Conservation (phyloP, 1,140 invertebrate genomes). For the Parapsyche elsis region DNA sequence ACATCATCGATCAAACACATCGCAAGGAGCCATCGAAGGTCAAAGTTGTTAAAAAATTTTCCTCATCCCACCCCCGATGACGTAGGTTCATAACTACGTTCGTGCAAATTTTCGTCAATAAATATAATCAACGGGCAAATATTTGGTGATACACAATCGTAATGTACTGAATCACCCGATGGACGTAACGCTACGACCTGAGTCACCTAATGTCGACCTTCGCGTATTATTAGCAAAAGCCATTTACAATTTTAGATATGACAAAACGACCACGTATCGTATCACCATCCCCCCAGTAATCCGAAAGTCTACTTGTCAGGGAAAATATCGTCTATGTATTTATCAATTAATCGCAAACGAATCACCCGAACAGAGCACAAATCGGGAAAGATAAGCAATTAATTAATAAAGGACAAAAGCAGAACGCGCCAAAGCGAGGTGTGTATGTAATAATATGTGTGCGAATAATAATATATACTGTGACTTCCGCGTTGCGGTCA, state of each 20-base stretch:
- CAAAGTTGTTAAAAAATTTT: too few species aligned
- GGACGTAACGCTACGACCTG: neutral
- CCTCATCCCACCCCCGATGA: too few species aligned
- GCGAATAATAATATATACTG: neutral
- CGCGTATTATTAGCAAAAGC: constrained; percentile 32
- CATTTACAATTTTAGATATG: constrained; percentile 21
- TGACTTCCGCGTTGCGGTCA: constrained; percentile 29
- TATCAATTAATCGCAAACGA: too few species aligned
- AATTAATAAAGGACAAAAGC: neutral
- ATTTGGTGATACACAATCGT: constrained; percentile 3
- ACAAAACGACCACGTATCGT: neutral
- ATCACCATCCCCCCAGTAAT: neutral
- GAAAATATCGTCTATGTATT: too few species aligned
- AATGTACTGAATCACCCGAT: constrained; percentile 4
- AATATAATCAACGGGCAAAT: neutral
- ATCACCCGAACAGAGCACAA: too few species aligned
- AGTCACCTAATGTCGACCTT: constrained; percentile 28
- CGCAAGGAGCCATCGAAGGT: too few species aligned
- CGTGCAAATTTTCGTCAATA: neutral
- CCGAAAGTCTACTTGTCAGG: neutral
- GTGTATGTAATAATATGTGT: neutral
- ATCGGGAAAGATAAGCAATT: neutral
- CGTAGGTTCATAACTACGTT: neutral
- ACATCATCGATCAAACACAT: too few species aligned
- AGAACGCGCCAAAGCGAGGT: neutral